Conservation (phyloP, 1,140 invertebrate genomes). For the Pogonus chalceus region DNA sequence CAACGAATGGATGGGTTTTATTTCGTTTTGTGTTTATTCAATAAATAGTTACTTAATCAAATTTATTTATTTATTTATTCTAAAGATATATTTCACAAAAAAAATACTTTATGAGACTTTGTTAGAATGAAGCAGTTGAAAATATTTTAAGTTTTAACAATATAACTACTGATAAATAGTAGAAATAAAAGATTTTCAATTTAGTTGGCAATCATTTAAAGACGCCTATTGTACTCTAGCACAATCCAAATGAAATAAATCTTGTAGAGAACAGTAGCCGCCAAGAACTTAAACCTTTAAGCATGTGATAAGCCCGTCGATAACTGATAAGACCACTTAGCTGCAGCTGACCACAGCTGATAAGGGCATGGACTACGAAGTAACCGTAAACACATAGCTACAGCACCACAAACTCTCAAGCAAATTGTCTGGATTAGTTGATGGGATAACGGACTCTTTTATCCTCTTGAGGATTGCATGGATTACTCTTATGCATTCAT, state of each 20-base stretch:
- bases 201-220: no score
- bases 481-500: not conserved
- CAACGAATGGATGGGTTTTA: no score
- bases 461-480: not conserved
- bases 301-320: not conserved
- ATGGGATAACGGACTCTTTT: not conserved
- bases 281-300: conserved; percentile 2
- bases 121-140: no score
- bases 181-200: no score
- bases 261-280: not conserved
- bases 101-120: no score
- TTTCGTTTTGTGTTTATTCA: no score
- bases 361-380: not conserved
- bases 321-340: not conserved
- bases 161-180: no score
- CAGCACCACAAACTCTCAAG: not conserved
- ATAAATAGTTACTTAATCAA: no score
- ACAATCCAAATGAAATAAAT: conserved; percentile 6
- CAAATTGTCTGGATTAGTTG: conserved; percentile 1
- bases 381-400: not conserved
- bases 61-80: no score
- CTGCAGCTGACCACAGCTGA: not conserved
- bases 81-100: no score
- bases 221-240: not conserved
- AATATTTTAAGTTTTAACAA: no score